Evolutionary conservation across 2,113 vertebrate genomes (phyloP).

Genomic region (Menura novaehollandiae): DNA sequence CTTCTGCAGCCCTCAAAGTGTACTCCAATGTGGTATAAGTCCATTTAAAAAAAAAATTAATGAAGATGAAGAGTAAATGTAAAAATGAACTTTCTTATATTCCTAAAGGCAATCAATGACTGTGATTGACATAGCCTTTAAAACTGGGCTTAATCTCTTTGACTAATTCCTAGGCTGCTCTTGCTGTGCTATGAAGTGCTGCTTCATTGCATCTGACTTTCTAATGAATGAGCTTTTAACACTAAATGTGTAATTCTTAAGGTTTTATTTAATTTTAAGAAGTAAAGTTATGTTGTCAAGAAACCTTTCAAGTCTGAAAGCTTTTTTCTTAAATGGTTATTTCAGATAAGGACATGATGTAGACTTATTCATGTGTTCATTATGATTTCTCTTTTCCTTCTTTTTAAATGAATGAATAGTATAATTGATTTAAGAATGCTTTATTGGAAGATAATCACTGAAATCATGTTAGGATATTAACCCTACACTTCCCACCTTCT

Average conservation of each 20-base stretch:
- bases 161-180: neutral
- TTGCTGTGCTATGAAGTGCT: neutral
- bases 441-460: neutral
- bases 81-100: neutral
- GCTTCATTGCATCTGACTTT: neutral
- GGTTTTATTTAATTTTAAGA: slow-evolving; percentile 15
- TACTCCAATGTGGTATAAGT: neutral
- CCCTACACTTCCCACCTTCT: neutral
- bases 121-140: neutral
- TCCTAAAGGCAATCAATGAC: neutral
- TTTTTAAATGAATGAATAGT: neutral
- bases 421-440: neutral
- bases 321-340: slow-evolving; percentile 13
- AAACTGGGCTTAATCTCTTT: neutral
- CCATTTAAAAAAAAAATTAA: neutral
- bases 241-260: neutral
- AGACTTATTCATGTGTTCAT: neutral
- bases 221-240: slow-evolving; percentile 20
- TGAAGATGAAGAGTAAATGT: neutral
- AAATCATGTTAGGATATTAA: neutral
- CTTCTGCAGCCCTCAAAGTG: neutral
- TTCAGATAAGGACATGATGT: neutral
- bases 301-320: slow-evolving; percentile 8
- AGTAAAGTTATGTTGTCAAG: neutral
- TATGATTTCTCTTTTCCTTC: neutral